Evolutionary conservation across 2,113 vertebrate genomes (phyloP), one percentile per base, ranked within the genome.

Genomic region (Nothoprocta pentlandii): DNA sequence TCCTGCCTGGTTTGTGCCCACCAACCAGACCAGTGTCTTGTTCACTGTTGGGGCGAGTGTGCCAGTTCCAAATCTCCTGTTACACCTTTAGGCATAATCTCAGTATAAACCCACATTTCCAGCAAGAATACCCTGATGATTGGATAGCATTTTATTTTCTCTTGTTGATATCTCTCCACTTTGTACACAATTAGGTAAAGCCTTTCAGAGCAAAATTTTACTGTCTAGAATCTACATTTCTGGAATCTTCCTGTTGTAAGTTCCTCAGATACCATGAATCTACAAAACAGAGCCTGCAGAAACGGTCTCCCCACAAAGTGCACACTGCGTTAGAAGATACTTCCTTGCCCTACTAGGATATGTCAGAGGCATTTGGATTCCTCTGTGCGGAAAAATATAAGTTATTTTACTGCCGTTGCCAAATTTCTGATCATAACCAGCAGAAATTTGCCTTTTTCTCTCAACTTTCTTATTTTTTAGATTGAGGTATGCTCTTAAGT

Each of bases 11-110:
- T 30, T 47, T 2, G 0, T 58, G 32, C 26, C 30, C 22, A 58
- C 4, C 11, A 68, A 14, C 15, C 16, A 67, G 21, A 5, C 17
- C 76, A 13, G 39, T 61, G 12, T 59, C 36, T 69, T 66, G 15
- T 32, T 39, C 34, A 30, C 23, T 0, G 0, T 0, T 64, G 67
- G 56, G 23, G 3, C 30, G 39, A 46, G 92, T 61, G 9, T 19
- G 23, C 4, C 47, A 61, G 30, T 80, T 42, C 11, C 30, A 93
- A 88, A 59, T 16, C 25, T 79, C 21, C 25, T 66, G 23, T 15
- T 7, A 15, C 15, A 85, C 22, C 58, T 86, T 67, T 7, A 58
- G 74, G 54, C 77, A 47, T 83, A 69, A 74, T 53, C 34, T 42
- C 9, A 21, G 21, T 39, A 62, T 16, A 77, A 77, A 70, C 3